A percentile compares a stretch with the other conserved stretches of the same genome.
Evolutionary conservation across 2,113 vertebrate species (phyloP).

Genomic region (Alligator sinensis): DNA sequence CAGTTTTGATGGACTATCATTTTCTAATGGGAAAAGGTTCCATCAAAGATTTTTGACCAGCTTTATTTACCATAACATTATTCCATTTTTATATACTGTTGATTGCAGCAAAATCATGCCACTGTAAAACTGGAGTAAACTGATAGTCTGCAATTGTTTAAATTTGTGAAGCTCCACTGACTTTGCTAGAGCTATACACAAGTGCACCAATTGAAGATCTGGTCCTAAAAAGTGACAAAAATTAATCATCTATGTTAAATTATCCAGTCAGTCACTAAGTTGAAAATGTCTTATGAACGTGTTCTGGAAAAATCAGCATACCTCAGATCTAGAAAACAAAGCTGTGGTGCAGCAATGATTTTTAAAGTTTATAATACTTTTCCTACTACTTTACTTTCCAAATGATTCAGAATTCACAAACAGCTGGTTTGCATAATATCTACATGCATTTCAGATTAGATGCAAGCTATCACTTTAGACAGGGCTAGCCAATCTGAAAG

Average conservation of each 20-base stretch:
- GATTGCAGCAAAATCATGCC: neutral
- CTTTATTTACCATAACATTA: neutral
- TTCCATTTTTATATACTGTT: neutral
- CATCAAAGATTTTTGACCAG: neutral
- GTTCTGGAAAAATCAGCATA: neutral
- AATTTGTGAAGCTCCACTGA: neutral
- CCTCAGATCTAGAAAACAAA: neutral
- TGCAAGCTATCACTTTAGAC: conserved; percentile 54
- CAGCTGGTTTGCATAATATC: conserved; percentile 59
- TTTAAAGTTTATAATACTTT: conserved; percentile 12
- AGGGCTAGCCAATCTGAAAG: conserved; percentile 66
- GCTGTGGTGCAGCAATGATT: neutral
- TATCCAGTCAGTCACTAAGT: neutral
- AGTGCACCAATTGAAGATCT: neutral
- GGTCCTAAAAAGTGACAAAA: neutral
- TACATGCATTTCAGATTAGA: conserved; percentile 53
- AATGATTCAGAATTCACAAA: conserved; percentile 49
- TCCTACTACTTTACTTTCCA: conserved; percentile 44
- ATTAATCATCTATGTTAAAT: neutral
- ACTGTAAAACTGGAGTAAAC: neutral
- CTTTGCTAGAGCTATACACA: neutral
- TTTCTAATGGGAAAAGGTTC: neutral
- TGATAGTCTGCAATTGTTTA: neutral
- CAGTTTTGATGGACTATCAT: neutral
- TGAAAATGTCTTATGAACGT: neutral